phyloP scores from a whole-genome alignment of 2,797 vertebrate genomes.

The Selene dorsalis region DNA sequence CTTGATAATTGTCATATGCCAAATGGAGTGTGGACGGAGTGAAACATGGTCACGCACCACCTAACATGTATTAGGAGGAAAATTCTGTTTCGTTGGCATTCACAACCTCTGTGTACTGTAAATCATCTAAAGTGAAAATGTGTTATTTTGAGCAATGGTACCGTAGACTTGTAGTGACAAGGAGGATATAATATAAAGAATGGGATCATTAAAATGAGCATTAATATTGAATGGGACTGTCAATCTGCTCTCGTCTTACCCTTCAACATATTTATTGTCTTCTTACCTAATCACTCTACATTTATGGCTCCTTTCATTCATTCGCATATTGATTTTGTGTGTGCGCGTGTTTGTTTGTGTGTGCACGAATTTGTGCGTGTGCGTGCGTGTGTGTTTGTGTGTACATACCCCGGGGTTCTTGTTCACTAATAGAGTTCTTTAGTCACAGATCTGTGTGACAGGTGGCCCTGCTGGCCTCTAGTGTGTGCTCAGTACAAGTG shows the following conservation, averaged over 20 bases:
- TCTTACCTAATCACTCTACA: slow-evolving; percentile 53
- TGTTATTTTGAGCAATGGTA: slow-evolving; percentile 47
- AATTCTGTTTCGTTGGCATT: slow-evolving; percentile 43
- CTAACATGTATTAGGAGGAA: slow-evolving; percentile 47
- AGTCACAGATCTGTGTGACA: slow-evolving; percentile 80
- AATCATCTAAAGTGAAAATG: slow-evolving; percentile 60
- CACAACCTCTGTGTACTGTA: slow-evolving; percentile 29
- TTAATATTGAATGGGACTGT: slow-evolving; percentile 56
- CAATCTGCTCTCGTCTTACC: slow-evolving; percentile 45
- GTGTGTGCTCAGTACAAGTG: slow-evolving; percentile 76
- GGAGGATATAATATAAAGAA: slow-evolving; percentile 51
- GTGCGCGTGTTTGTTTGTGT: background rate
- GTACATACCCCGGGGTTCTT: slow-evolving; percentile 56
- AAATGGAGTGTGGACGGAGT: slow-evolving; percentile 55
- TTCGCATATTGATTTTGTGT: slow-evolving; percentile 56
- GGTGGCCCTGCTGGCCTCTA: slow-evolving; percentile 78
- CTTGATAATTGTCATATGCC: slow-evolving; percentile 74
- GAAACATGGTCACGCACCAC: slow-evolving; percentile 61
- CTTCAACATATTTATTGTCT: slow-evolving; percentile 53
- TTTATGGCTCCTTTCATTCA: slow-evolving; percentile 45
- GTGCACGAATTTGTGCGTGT: background rate
- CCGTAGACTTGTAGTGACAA: slow-evolving; percentile 28
- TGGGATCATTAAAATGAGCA: slow-evolving; percentile 60
- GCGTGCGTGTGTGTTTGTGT: slow-evolving; percentile 1
- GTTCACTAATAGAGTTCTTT: slow-evolving; percentile 79